Evolutionary conservation across 2,113 vertebrate species (phyloP), one percentile per base, ranked within the genome.

Genomic region (Lepus timidus): DNA sequence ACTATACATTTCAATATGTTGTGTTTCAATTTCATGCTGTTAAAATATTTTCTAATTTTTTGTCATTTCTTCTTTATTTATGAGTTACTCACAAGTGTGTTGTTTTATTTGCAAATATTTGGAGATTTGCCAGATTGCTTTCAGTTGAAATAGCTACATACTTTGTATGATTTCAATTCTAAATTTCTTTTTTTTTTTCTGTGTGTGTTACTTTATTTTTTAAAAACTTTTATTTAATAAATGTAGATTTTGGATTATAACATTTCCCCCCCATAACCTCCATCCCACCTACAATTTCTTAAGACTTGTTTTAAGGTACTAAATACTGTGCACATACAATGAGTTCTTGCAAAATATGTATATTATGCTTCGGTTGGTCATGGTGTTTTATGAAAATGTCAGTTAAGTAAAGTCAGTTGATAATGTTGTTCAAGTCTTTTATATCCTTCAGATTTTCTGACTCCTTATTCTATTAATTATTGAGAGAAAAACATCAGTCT

Each of bases 41-140:
- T 84, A 2, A 88, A 33, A 29, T 49, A 58, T 90, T 83, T 86
- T 78, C 62, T 61, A 11, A 58, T 90, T 86, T 82, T 5, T 82
- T 62, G 13, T 90, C n/a, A 65, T 91, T 74, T 92, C n/a, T 79
- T 61, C 49, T 79, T 90, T 90, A 31, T 80, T 62, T 20, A 36
- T 68, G 67, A 91, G 17, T 88, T 55, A 85, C 49, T 84, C 80
- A 95, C 22, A 87, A 84, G 14, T 75, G 2, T 52, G 9, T 68
- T 44, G 9, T 64, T 89, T 90, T 83, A 67, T 88, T 85, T 93
- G 80, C 14, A 91, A 52, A 71, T 95, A 76, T 55, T 81, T 96
- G 20, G 13, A 27, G 5, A 31, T 73, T 78, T 74, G 36, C 11
- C 13, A 62, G 14, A 14, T 75, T 67, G 64, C 3, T 58, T 14